Percentiles rank a stretch among this genome's conserved stretches.
These are phyloP conservation scores for Malacoctenus gilli DNA, from an alignment of 2,797 vertebrate species.

Conservation along the genomic window DNA sequence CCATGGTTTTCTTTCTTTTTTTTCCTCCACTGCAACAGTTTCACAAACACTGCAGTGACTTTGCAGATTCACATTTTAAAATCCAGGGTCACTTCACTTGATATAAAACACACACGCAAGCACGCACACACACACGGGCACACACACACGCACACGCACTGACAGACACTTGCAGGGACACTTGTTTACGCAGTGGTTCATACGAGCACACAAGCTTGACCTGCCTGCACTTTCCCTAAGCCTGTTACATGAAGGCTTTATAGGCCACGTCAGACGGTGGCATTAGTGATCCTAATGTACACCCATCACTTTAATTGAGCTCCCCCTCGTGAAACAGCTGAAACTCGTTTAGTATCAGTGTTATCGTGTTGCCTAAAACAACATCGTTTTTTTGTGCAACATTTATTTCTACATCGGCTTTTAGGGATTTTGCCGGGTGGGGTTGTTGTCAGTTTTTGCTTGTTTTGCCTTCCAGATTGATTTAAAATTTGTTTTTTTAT, in stretches of 20 bases:
- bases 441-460: background rate
- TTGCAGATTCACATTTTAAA: slow-evolving; percentile 17
- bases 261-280: slow-evolving; percentile 13
- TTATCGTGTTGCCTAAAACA: background rate
- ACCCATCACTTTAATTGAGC: background rate
- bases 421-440: background rate
- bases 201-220: slow-evolving; percentile 13
- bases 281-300: slow-evolving; percentile 20
- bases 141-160: slow-evolving; percentile 19
- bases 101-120: slow-evolving; percentile 21
- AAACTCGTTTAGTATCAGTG: background rate
- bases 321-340: too few relatives aligned
- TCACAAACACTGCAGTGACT: slow-evolving; percentile 31
- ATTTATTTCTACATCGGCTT: background rate
- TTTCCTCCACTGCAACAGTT: slow-evolving; percentile 28
- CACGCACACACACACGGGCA: background rate
- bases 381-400: background rate
- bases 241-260: slow-evolving; percentile 37
- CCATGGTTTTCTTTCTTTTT: background rate
- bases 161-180: slow-evolving; percentile 12
- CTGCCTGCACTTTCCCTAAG: slow-evolving; percentile 31
- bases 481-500: background rate
- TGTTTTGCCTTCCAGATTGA: background rate
- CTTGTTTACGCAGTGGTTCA: background rate
- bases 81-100: slow-evolving; percentile 17